These are phyloP conservation scores for Lichenostomus cassidix DNA, from an alignment of 2,113 vertebrate species.

Conservation along the genomic window DNA sequence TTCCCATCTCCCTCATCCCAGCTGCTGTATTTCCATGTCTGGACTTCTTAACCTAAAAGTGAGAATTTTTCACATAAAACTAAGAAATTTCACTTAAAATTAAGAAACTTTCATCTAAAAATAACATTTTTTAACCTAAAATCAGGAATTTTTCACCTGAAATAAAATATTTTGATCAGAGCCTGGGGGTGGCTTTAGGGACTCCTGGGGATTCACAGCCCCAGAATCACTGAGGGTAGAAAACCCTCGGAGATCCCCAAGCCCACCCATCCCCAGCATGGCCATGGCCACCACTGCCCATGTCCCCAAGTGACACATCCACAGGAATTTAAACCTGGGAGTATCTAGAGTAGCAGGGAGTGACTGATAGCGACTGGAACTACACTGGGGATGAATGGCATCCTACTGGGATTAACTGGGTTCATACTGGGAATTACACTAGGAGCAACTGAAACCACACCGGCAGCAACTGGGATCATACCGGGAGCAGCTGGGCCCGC, in stretches of 20 bases:
- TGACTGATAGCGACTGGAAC: not conserved
- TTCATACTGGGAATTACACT: not conserved
- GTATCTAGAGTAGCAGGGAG: not conserved
- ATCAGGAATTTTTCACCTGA: not conserved
- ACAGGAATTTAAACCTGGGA: not conserved
- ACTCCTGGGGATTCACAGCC: not conserved
- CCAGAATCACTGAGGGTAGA: not conserved
- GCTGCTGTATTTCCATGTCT: not conserved
- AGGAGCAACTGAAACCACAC: too few relatives aligned
- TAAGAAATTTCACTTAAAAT: not conserved
- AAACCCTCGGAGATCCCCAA: accelerated
- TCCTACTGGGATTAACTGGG: too few relatives aligned
- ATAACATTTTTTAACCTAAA: not conserved
- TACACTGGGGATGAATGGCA: not conserved
- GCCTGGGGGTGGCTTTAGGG: not conserved
- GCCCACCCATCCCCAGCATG: too few relatives aligned
- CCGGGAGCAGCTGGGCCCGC: not conserved
- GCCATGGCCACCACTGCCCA: not conserved
- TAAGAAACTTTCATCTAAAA: not conserved
- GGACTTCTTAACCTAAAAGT: not conserved
- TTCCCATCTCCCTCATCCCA: not conserved
- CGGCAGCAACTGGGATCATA: too few relatives aligned
- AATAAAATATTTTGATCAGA: not conserved
- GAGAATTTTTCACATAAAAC: not conserved
- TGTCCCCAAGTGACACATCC: not conserved